Conservation (phyloP, 2,797 vertebrate genomes). For the Setipinna tenuifilis region DNA sequence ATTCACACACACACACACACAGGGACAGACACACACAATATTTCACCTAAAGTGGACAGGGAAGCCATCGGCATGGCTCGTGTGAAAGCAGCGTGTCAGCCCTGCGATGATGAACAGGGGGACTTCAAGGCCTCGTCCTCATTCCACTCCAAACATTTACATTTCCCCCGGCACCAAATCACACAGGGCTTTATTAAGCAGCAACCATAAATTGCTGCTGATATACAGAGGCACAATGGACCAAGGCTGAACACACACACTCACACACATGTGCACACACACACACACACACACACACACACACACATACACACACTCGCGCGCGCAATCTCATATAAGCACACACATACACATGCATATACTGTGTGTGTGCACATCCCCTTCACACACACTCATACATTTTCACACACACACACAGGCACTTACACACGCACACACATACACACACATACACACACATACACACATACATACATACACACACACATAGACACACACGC, state of each 20-base stretch:
- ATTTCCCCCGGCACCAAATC: constrained; percentile 12
- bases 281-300: background rate
- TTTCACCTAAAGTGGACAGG: constrained; percentile 24
- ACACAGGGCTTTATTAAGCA: constrained; percentile 6
- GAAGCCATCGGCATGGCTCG: background rate
- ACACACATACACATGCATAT: background rate
- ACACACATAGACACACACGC: background rate
- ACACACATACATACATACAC: constrained; percentile 24
- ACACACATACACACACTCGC: background rate
- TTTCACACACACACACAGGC: background rate
- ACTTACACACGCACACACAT: background rate
- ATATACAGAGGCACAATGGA: too few species aligned
- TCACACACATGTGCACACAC: background rate
- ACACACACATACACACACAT: background rate
- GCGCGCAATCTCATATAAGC: background rate
- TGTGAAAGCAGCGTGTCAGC: constrained; percentile 5
- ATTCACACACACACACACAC: background rate
- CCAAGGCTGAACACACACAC: background rate
- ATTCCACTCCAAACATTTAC: constrained; percentile 20
- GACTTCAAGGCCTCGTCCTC: constrained; percentile 15
- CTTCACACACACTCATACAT: background rate
- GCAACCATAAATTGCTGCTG: background rate
- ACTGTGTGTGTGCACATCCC: too few species aligned
- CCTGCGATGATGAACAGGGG: constrained; percentile 1
- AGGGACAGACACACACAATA: background rate